Evolutionary conservation across 1,140 invertebrate genomes (phyloP), one percentile per base, ranked within the genome.

Genomic region (Dinoponera quadriceps): DNA sequence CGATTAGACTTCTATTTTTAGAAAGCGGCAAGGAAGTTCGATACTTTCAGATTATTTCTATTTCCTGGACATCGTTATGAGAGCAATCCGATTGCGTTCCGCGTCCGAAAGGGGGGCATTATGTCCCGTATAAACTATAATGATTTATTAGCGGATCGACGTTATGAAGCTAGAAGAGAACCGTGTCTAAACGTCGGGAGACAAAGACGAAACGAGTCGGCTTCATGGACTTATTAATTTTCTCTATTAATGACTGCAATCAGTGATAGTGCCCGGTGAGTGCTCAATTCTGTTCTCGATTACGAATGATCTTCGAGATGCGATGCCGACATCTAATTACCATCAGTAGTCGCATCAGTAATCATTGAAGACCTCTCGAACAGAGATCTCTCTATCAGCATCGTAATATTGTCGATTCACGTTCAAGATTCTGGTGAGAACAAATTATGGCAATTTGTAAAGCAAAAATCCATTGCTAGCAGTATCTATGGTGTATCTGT

Each of bases 181-280:
- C 38, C 62, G 27, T 65, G 73, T 85, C 83, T 83, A 83, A 85
- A 85, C 66, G 54, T 11, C 55, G 68, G 54, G 29, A 74, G 83
- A 88, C 87, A 80, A 88, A 88, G 87, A 88, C 73, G 73, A 82
- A 85, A 78, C 83, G 87, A 80, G 78, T 68, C 80, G 83, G 60
- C 25, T 74, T 55, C 48, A 48, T 80, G 51, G 84, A 69, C 86
- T 88, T 84, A 88, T 88, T 88, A 88, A 88, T 88, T 88, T 88
- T 85, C 86, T 85, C 87, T 88, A 88, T 88, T 88, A 88, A 88
- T 88, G 87, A 88, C 83, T 66, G 86, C 87, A 88, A 88, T 88
- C 87, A 88, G 57, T 80, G 68, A 60, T 73, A 57, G 69, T 62
- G 82, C 75, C 29, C 75, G 74, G 73, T 83, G 87, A 88, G 73